Evolutionary conservation across 2,888 invertebrate species (phyloP).

Genomic region (Empis stercorea): DNA sequence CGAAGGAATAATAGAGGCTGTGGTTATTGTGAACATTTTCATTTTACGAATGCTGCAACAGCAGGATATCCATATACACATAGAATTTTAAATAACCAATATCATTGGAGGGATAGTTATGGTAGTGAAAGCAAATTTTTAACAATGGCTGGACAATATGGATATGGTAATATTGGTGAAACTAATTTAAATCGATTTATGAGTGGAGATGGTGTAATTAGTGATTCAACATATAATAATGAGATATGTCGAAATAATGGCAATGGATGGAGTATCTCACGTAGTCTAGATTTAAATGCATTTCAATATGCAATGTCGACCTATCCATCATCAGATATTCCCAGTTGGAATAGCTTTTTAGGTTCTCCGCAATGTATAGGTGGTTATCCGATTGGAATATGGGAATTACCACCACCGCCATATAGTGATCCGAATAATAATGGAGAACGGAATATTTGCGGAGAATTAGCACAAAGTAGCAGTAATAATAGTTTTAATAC

Average conservation of each 20-base stretch:
- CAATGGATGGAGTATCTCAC: constrained; percentile 50
- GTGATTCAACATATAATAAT: background rate
- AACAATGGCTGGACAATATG: background rate
- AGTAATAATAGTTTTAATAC: background rate
- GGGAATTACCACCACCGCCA: constrained; percentile 76
- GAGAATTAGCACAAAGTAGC: background rate
- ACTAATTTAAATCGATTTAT: background rate
- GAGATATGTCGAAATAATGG: background rate
- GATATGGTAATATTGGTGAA: background rate
- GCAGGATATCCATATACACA: background rate
- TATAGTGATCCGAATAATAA: constrained; percentile 74
- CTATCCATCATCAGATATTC: constrained; percentile 26
- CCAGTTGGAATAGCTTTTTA: constrained; percentile 32
- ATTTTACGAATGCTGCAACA: background rate
- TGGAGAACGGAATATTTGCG: constrained; percentile 43
- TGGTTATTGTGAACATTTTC: constrained; percentile 1
- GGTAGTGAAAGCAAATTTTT: background rate
- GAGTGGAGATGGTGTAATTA: background rate
- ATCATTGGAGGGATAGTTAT: too few species aligned
- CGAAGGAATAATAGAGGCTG: background rate
- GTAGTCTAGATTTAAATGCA: constrained; percentile 36
- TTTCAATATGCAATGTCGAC: constrained; percentile 2
- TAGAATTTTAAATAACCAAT: background rate
- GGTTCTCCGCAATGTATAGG: constrained; percentile 12
- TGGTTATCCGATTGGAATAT: constrained; percentile 46